Evolutionary conservation across 2,888 invertebrate species (phyloP), one percentile per base, ranked within the genome.

Genomic region (Steinernema carpocapsae): DNA sequence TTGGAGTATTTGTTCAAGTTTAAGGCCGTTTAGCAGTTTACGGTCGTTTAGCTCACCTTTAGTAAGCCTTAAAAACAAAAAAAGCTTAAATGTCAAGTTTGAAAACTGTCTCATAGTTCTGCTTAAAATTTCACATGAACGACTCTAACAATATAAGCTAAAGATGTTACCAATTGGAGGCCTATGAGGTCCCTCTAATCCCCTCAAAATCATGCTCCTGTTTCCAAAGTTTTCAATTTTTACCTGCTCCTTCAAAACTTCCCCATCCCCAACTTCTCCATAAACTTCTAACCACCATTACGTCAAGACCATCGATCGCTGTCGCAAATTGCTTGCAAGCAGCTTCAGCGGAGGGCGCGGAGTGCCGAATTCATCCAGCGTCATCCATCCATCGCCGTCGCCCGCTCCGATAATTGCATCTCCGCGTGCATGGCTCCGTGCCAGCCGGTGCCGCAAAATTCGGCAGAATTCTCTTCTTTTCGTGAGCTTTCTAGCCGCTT

Each of bases 311-410:
- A 64, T 64, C 64, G 64, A 64, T 64, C 64, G 64, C 32, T 6
- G 14, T 29, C 1, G 32, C 32, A 64, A 64, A 29, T 64, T 64
- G 64, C 64, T 4, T 17, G 64, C 64, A 26, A 14, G 64, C 64
- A 64, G 64, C 48, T 43, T 26, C n/a, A 37, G 10, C 37, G 37
- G 37, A 37, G 37, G 32, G 64, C 32, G 17, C 64, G 4, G 37
- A 64, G 64, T 64, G 32, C 64, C 64, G 64, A 64, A 64, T 64
- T 32, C 64, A 32, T 64, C 64, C 64, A 29, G 17, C 64, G 64
- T 64, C 64, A 64, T 64, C 32, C 64, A 64, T 64, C 32, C 64
- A 29, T 64, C 64, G 37, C 52, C 52, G 48, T 19, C 37, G 37
- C 37, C 37, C 3, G 14, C 32, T 29, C 64, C 32, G 64, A 64